Evolutionary conservation across 2,888 invertebrate species (phyloP).

Genomic region (Trissonchulus latispiculum): DNA sequence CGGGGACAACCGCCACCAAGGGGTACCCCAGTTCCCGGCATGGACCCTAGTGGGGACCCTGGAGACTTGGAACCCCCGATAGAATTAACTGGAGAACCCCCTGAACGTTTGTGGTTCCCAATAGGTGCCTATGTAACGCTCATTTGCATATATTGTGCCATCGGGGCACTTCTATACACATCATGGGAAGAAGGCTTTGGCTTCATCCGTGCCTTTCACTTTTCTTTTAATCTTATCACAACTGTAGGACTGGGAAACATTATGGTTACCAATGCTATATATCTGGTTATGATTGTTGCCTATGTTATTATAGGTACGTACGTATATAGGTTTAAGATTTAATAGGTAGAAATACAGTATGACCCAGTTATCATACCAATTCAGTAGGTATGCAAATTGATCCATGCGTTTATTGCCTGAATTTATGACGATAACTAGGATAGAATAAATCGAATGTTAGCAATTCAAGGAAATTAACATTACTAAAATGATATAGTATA

Average conservation of each 20-base stretch:
- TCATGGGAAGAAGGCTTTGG: conserved; percentile 42
- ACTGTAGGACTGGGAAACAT: conserved; percentile 44
- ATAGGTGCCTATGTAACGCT: conserved; percentile 41
- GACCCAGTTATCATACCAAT: too few species aligned
- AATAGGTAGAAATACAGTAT: too few species aligned
- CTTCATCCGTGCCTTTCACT: conserved; percentile 44
- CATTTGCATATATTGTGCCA: conserved; percentile 42
- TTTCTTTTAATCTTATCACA: conserved; percentile 44
- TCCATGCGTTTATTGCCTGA: too few species aligned
- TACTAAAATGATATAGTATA: too few species aligned
- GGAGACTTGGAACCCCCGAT: background rate
- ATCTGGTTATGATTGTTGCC: conserved; percentile 42
- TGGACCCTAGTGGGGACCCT: background rate
- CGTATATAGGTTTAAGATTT: too few species aligned
- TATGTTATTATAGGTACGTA: conserved; percentile 42
- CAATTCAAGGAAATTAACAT: too few species aligned
- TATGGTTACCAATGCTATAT: conserved; percentile 40
- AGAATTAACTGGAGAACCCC: background rate
- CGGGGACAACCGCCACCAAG: background rate
- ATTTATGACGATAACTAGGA: too few species aligned
- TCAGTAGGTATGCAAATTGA: too few species aligned
- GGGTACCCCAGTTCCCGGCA: background rate
- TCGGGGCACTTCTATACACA: conserved; percentile 43
- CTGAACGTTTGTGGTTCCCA: conserved; percentile 13
- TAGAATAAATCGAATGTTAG: too few species aligned